A percentile compares a stretch with the other conserved stretches of the same genome.
These are phyloP conservation scores for Lethenteron camtschaticum DNA, from an alignment of 2,113 vertebrate species.

Conservation along the genomic window DNA sequence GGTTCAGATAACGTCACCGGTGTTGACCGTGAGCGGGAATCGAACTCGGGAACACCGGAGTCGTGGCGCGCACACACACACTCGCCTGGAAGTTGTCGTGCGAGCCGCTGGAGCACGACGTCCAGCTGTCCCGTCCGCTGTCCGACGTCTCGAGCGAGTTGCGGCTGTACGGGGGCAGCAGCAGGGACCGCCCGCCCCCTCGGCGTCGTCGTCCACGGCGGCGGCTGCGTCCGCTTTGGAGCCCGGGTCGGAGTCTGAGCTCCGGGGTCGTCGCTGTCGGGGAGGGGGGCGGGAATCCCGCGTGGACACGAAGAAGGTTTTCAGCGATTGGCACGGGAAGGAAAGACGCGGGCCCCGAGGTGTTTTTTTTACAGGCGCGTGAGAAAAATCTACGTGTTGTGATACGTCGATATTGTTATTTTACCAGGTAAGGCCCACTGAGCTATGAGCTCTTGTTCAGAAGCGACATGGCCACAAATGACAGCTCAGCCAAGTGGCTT, in stretches of 20 bases:
- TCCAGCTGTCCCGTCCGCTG: constrained; percentile 94
- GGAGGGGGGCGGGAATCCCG: constrained; percentile 26
- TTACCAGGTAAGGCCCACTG: no score
- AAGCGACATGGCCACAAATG: no score
- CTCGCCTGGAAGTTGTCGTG: constrained; percentile 47
- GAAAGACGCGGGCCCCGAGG: no score
- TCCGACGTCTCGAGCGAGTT: constrained; percentile 83
- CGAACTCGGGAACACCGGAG: constrained; percentile 32
- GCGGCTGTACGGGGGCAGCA: constrained; percentile 57
- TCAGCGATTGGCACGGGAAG: no score
- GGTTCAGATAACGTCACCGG: constrained; percentile 18
- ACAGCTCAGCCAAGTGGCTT: no score
- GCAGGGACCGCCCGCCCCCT: no score
- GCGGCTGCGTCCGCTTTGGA: constrained; percentile 60
- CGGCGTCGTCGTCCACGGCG: no score
- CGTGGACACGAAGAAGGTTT: not conserved
- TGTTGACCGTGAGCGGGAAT: constrained; percentile 34
- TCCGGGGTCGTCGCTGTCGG: constrained; percentile 54
- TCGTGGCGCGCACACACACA: constrained; percentile 21
- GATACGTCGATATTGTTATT: no score
- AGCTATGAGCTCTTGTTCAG: no score
- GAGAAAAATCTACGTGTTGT: no score
- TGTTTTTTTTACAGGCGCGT: no score
- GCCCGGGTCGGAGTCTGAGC: constrained; percentile 68
- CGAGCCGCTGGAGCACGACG: constrained; percentile 85